phyloP scores from a whole-genome alignment of 35 echinoderm and acorn worm genomes.

The Lytechinus pictus region DNA sequence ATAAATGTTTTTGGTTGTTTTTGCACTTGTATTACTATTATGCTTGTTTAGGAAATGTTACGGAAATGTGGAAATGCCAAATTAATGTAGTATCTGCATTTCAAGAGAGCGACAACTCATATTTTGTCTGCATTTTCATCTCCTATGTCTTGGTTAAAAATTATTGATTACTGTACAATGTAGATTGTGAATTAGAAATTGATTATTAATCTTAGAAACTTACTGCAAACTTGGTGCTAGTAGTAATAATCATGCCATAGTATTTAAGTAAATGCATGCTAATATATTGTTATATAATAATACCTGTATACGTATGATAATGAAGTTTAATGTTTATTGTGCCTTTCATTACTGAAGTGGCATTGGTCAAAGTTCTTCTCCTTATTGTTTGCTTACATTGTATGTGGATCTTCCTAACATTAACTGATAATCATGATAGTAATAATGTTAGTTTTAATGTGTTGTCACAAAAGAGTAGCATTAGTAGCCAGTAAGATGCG shows the following conservation, averaged over 20 bases:
- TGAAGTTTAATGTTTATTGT: background rate
- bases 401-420: background rate
- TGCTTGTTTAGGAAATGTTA: background rate
- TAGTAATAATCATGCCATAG: background rate
- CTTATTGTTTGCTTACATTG: background rate
- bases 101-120: background rate
- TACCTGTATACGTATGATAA: background rate
- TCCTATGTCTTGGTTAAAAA: background rate
- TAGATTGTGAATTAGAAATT: background rate
- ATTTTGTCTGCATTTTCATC: background rate
- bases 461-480: background rate
- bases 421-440: background rate
- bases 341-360: background rate
- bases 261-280: background rate
- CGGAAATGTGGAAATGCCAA: background rate
- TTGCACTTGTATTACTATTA: background rate
- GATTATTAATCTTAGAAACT: background rate
- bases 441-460: background rate
- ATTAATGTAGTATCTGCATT: background rate
- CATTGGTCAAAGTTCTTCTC: background rate
- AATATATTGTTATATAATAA: background rate
- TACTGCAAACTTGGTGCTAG: background rate
- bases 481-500: background rate
- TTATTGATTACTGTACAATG: background rate
- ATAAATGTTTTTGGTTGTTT: background rate